Evolutionary conservation across 64 coral and sea anemone genomes (phyloP).

Genomic region (Anthopleura sola): DNA sequence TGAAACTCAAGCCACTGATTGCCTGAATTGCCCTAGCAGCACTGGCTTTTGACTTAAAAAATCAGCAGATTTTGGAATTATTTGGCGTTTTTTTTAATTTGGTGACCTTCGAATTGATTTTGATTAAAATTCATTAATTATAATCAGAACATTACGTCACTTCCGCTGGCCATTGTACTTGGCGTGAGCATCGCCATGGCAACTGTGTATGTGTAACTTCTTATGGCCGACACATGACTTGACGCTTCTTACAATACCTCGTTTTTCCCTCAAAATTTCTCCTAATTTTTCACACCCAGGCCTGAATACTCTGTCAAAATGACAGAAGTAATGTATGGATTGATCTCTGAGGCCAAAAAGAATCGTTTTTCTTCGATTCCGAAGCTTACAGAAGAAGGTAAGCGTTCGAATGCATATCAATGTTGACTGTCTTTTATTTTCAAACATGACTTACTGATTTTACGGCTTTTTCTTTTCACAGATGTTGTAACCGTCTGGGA

Average conservation of each 20-base stretch:
- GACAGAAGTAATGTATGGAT: conserved; percentile 86
- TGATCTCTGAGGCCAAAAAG: conserved; percentile 83
- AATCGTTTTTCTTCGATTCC: conserved; percentile 96
- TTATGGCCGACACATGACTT: conserved; percentile 20
- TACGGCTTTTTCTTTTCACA: conserved; percentile 43
- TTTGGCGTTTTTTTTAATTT: too few species aligned
- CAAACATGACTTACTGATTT: conserved; percentile 31
- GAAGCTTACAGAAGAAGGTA: conserved; percentile 94
- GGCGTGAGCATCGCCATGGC: background rate
- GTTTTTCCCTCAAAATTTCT: conserved; percentile 2
- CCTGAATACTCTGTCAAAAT: conserved; percentile 57
- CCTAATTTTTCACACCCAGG: background rate
- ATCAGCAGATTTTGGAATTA: too few species aligned
- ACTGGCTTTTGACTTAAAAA: too few species aligned
- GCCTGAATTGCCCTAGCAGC: too few species aligned
- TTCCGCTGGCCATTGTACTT: background rate
- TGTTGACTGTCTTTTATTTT: background rate
- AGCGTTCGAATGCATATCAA: conserved; percentile 9
- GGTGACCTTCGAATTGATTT: too few species aligned
- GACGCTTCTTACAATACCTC: background rate
- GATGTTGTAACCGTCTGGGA: conserved; percentile 98
- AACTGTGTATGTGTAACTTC: conserved; percentile 17
- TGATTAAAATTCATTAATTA: background rate
- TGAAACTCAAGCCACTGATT: too few species aligned
- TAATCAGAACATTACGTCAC: background rate